phyloP scores from a whole-genome alignment of 1,140 invertebrate genomes.

The Drosophila virilis region DNA sequence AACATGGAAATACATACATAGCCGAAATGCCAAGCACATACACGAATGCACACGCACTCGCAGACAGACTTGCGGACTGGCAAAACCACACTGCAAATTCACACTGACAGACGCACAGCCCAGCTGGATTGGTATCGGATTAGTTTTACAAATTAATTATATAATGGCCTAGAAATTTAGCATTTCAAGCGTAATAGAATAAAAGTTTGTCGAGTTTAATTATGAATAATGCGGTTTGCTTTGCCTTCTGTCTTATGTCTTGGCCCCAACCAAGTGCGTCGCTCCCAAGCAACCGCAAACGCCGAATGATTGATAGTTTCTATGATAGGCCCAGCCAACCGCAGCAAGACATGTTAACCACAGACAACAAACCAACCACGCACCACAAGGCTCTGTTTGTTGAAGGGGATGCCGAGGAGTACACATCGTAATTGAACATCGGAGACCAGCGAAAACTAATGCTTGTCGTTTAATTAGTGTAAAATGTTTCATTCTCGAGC shows the following conservation, averaged over 20 bases:
- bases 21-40: neutral
- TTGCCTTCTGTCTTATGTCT: slow-evolving; percentile 1
- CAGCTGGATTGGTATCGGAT: neutral
- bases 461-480: slow-evolving; percentile 42
- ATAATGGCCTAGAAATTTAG: slow-evolving; percentile 41
- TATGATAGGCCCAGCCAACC: slow-evolving; percentile 20
- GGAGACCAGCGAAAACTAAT: slow-evolving; percentile 10
- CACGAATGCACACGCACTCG: neutral
- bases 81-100: slow-evolving; percentile 60
- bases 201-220: slow-evolving; percentile 74
- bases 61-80: slow-evolving; percentile 7
- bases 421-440: slow-evolving; percentile 13
- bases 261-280: slow-evolving; percentile 9
- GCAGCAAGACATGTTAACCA: slow-evolving; percentile 31
- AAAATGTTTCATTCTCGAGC: slow-evolving; percentile 31
- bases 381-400: slow-evolving; percentile 4
- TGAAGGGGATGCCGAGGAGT: neutral
- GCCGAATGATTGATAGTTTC: slow-evolving; percentile 71
- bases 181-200: slow-evolving; percentile 11
- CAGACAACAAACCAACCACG: slow-evolving; percentile 10
- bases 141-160: slow-evolving; percentile 73
- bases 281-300: slow-evolving; percentile 40
- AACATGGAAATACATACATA: slow-evolving; percentile 40
- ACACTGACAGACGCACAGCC: slow-evolving; percentile 25
- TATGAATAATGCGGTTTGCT: slow-evolving; percentile 65